Base-by-base conservation (phyloP, 2,888 invertebrate genomes). In the Xylophagus ater region DNA sequence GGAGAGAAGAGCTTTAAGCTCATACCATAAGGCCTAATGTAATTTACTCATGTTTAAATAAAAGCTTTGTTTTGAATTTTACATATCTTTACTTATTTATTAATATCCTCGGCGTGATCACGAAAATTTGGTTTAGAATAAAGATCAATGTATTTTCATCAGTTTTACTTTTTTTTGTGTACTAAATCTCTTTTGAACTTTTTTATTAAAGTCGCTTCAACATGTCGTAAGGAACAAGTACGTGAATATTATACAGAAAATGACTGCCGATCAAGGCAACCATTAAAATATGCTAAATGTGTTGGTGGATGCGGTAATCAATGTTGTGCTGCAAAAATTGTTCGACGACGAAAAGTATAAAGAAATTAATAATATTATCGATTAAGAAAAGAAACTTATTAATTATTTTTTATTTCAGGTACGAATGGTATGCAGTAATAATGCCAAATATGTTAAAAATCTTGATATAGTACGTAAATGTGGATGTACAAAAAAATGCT, bases 391-490 rank as follows among this genome's bases (percentile, higher is more conserved):
- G n/a, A n/a, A n/a, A n/a, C n/a, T n/a, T n/a, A n/a, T n/a, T n/a
- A n/a, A n/a, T n/a, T 21, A 39, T 33, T 34, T 36, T 40, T 29
- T 17, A 37, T 53, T 66, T 3, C 67, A 84, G 83, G 80, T 86
- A 49, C 84, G 92, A 52, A 76, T 97, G 53, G 79, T 90, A 53
- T 97, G 96, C 71, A 76, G 81, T 49, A 87, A 93, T 62, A 92
- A 93, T 48, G 84, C 85, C 41, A 82, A 87, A 46, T 93, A 89
- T 73, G 87, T 89, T 66, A 90, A 92, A 74, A 89, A 93, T 51
- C 81, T 96, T 58, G 93, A 94, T 59, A 86, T 96, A 64, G 89
- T 96, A 60, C 82, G 93, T 62, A 93, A 93, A 66, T 96, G 96
- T 69, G 87, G 89, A 51, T 94, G 94, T 73, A 82, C 83, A 54